A percentile compares a stretch with the other conserved stretches of the same genome.
Evolutionary conservation across 1,140 invertebrate species (phyloP).

Genomic region (Lepidurus arcticus): DNA sequence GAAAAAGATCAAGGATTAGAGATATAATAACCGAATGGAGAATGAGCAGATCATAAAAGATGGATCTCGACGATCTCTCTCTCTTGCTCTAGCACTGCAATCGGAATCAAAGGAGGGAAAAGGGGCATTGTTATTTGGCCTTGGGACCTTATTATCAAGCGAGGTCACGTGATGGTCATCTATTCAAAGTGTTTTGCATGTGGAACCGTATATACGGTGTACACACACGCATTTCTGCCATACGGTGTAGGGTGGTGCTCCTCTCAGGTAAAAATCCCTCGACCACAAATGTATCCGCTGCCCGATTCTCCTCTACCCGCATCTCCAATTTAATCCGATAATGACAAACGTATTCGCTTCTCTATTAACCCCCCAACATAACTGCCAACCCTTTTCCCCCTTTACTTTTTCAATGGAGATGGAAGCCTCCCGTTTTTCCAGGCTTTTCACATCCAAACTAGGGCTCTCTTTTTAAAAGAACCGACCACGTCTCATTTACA

Average conservation of each 20-base stretch:
- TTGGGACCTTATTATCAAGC: constrained; percentile 14
- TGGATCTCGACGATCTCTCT: neutral
- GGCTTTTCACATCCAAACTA: neutral
- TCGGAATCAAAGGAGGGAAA: neutral
- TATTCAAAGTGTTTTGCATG: neutral
- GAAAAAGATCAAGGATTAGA: neutral
- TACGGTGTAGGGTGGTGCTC: neutral
- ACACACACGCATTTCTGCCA: neutral
- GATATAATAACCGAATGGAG: constrained; percentile 7
- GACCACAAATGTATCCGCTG: constrained; percentile 8
- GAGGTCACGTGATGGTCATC: constrained; percentile 20
- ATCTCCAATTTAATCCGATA: constrained; percentile 17
- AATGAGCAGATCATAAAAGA: constrained; percentile 17
- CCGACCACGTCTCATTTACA: constrained; percentile 21
- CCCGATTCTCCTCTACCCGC: neutral
- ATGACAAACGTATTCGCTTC: neutral
- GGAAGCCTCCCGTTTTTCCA: neutral
- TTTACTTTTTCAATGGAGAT: neutral
- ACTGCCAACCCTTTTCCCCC: neutral
- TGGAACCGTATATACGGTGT: neutral
- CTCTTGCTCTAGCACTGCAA: neutral
- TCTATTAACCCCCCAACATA: neutral
- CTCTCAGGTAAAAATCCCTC: neutral
- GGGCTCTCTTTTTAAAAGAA: neutral
- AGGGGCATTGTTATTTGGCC: constrained; percentile 8